Evolutionary conservation across 2,888 invertebrate species (phyloP).

Genomic region (Leptinotarsa haldemani): DNA sequence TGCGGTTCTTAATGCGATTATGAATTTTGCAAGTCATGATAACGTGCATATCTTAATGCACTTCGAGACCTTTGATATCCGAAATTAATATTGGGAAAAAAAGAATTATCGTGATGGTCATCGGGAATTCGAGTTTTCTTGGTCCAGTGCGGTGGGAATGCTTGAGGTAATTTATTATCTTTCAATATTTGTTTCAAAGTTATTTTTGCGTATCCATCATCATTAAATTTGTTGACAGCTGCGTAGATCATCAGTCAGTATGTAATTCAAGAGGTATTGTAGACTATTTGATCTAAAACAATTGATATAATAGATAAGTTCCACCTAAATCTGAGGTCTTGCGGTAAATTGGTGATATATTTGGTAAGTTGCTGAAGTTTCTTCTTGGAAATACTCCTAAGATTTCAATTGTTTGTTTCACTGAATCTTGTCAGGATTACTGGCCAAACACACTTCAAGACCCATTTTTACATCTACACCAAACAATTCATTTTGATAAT

Average conservation of each 20-base stretch:
- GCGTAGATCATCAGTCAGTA: no score
- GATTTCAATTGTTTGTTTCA: no score
- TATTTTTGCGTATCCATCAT: no score
- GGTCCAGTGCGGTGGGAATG: not conserved
- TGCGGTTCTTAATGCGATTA: slow-evolving; percentile 37
- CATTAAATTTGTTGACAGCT: no score
- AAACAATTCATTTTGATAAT: no score
- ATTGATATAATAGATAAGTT: not conserved
- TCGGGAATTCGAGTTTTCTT: slow-evolving; percentile 1
- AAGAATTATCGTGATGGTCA: not conserved
- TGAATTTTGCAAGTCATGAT: slow-evolving; percentile 40
- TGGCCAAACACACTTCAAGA: no score
- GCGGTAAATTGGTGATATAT: not conserved
- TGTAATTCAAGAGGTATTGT: no score
- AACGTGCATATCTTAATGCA: slow-evolving; percentile 35
- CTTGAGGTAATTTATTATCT: not conserved
- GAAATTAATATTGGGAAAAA: slow-evolving; percentile 20
- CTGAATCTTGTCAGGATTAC: no score
- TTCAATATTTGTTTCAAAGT: no score
- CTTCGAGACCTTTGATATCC: slow-evolving; percentile 21
- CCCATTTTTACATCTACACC: no score
- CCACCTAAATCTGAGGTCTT: not conserved
- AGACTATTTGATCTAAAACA: no score
- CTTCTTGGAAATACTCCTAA: not conserved
- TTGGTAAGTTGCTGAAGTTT: not conserved